These are phyloP conservation scores for Margarornis squamiger DNA, from an alignment of 2,797 vertebrate genomes.

Conservation along the genomic window DNA sequence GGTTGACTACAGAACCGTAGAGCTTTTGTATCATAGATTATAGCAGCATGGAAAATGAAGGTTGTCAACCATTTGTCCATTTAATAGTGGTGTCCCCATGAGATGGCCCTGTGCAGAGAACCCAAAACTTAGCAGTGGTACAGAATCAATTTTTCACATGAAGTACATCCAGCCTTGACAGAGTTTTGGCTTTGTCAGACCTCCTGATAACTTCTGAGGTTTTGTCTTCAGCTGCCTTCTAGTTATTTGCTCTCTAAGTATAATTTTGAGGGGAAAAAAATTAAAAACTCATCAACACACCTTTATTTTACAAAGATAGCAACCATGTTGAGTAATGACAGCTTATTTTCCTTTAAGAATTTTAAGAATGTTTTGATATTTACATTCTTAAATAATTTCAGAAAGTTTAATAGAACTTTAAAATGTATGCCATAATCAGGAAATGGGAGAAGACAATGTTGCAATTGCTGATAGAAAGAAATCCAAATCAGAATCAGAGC, in stretches of 20 bases:
- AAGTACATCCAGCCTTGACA: background rate
- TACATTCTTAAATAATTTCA: background rate
- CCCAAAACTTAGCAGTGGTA: background rate
- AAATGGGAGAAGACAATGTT: background rate
- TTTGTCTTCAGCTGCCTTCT: background rate
- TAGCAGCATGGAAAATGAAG: background rate
- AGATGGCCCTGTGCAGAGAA: background rate
- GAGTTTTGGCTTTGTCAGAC: background rate
- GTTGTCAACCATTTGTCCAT: background rate
- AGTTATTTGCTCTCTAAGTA: background rate
- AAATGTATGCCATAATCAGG: background rate
- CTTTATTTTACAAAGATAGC: background rate
- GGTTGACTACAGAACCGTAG: background rate
- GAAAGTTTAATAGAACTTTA: background rate
- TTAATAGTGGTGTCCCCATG: background rate
- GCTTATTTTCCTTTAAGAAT: background rate
- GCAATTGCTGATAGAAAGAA: background rate
- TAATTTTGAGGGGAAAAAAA: rapidly evolving
- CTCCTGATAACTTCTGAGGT: background rate
- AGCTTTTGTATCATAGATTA: background rate
- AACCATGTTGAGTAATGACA: background rate
- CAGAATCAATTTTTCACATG: background rate
- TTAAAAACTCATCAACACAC: rapidly evolving
- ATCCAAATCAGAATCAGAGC: background rate
- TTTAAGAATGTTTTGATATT: background rate